Evolutionary conservation across 2,797 vertebrate genomes (phyloP).

Genomic region (Champsocephalus esox): DNA sequence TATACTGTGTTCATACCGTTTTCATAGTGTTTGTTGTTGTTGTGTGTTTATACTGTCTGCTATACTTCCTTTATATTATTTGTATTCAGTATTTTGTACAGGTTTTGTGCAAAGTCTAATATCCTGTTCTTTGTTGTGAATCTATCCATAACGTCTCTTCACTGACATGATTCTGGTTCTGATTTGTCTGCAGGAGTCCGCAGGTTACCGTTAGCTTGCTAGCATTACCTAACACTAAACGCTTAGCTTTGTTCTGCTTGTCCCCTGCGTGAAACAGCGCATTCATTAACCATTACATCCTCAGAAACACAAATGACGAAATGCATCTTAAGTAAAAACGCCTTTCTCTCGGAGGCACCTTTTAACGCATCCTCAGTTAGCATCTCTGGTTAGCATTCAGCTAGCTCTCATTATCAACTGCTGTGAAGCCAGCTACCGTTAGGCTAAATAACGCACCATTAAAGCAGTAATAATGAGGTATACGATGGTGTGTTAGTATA

Average conservation of each 20-base stretch:
- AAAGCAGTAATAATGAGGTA: not conserved
- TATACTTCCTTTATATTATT: too few species aligned
- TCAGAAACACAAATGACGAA: not conserved
- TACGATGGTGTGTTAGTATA: fast-evolving
- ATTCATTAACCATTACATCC: not conserved
- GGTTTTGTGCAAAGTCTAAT: too few species aligned
- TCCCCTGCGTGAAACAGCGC: not conserved
- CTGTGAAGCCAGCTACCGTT: slow-evolving; percentile 36
- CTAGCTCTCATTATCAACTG: slow-evolving; percentile 59
- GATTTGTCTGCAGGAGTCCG: slow-evolving; percentile 43
- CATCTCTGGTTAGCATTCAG: slow-evolving; percentile 43
- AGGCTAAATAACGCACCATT: slow-evolving; percentile 13
- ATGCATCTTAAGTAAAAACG: not conserved
- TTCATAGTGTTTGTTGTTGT: too few species aligned
- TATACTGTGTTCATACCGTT: too few species aligned
- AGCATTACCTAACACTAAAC: slow-evolving; percentile 36
- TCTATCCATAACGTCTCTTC: too few species aligned
- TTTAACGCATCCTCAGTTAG: slow-evolving; percentile 19
- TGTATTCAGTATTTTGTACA: too few species aligned
- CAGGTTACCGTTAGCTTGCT: slow-evolving; percentile 64
- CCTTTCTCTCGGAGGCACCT: not conserved
- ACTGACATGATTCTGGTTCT: too few species aligned
- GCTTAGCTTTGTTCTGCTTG: slow-evolving; percentile 9
- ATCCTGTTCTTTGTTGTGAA: too few species aligned
- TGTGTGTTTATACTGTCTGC: too few species aligned